Percentiles rank a stretch among this genome's conserved stretches.
Evolutionary conservation across 2,888 invertebrate species (phyloP).

Genomic region (Criorhina ranunculi): DNA sequence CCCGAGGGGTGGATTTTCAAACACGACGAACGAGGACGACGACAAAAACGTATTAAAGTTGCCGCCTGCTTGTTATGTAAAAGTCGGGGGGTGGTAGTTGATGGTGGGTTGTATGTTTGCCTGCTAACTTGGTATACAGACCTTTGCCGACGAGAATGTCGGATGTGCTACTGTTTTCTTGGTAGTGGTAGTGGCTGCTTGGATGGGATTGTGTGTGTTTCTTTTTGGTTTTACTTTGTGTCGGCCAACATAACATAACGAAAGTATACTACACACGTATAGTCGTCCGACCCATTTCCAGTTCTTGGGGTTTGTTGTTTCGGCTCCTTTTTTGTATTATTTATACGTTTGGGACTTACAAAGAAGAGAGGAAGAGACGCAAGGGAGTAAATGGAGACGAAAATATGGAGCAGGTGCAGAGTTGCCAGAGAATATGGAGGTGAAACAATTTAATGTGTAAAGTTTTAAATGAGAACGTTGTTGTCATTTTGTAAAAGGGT

Average conservation of each 20-base stretch:
- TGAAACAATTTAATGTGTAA: slow-evolving; percentile 64
- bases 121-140: slow-evolving; percentile 16
- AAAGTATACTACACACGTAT: slow-evolving; percentile 38
- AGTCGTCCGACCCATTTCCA: slow-evolving; percentile 59
- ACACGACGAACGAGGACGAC: slow-evolving; percentile 41
- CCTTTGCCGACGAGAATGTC: slow-evolving; percentile 19
- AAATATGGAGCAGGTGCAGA: slow-evolving; percentile 71
- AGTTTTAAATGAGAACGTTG: slow-evolving; percentile 47
- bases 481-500: too few relatives aligned
- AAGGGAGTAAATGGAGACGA: slow-evolving; percentile 1
- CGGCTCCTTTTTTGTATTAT: slow-evolving; percentile 53
- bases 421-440: slow-evolving; percentile 65
- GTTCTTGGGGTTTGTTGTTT: slow-evolving; percentile 62
- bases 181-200: slow-evolving; percentile 41
- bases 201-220: slow-evolving; percentile 30
- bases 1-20: slow-evolving; percentile 64
- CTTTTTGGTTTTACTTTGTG: slow-evolving; percentile 18
- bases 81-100: slow-evolving; percentile 33
- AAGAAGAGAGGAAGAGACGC: neutral
- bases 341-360: slow-evolving; percentile 49
- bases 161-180: slow-evolving; percentile 37
- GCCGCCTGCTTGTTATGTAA: slow-evolving; percentile 59
- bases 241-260: slow-evolving; percentile 27
- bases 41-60: slow-evolving; percentile 68
- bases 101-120: slow-evolving; percentile 14